Evolutionary conservation across 64 coral and sea anemone species (phyloP).

Genomic region (Montipora foliosa): DNA sequence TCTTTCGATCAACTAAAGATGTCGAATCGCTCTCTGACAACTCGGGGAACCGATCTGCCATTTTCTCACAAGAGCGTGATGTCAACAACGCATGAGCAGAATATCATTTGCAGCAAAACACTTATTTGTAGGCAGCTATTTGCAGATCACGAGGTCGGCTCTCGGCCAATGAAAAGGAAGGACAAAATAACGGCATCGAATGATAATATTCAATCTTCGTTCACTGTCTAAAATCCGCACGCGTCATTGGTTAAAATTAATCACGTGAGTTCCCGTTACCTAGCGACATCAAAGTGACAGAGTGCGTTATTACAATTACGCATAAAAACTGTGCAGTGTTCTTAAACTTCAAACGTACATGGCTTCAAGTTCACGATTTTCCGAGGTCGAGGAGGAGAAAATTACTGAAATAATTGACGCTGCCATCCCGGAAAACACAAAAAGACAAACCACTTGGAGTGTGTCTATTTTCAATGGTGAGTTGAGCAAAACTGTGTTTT

Average conservation of each 20-base stretch:
- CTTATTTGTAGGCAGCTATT: no score
- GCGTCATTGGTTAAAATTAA: constrained; percentile 48
- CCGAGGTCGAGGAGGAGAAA: constrained; percentile 38
- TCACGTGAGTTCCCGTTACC: constrained; percentile 47
- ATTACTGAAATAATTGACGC: constrained; percentile 24
- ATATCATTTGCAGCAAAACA: no score
- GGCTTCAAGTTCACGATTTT: constrained; percentile 56
- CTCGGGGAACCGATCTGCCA: no score
- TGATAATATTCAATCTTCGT: constrained; percentile 45
- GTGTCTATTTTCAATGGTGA: constrained; percentile 26
- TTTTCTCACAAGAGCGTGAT: no score
- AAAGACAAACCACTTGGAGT: constrained; percentile 9
- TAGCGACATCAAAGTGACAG: constrained; percentile 60
- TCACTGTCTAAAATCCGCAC: constrained; percentile 32
- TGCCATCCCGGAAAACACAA: constrained; percentile 9
- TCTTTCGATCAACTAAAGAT: no score
- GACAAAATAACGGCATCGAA: no score
- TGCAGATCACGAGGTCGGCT: no score
- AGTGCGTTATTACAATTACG: constrained; percentile 40
- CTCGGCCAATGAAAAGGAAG: no score
- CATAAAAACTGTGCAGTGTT: constrained; percentile 70
- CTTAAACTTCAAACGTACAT: constrained; percentile 15
- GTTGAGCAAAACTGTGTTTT: neutral
- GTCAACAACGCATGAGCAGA: no score
- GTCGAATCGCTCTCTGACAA: no score